A percentile compares a stretch with the other conserved stretches of the same genome.
phyloP scores from a whole-genome alignment of 1,140 invertebrate genomes.

The Galendromus occidentalis region DNA sequence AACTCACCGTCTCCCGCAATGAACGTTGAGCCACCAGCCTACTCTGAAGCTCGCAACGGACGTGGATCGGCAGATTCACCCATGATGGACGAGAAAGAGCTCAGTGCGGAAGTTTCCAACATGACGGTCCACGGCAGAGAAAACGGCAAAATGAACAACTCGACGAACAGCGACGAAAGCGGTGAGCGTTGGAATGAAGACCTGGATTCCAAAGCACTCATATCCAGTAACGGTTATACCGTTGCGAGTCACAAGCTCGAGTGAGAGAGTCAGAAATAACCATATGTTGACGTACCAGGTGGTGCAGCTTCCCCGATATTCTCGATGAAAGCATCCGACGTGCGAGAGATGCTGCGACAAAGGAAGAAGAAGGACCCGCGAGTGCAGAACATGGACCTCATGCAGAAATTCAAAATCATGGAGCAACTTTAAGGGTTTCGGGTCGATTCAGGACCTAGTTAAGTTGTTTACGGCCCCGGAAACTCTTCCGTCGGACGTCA shows the following conservation, averaged over 20 bases:
- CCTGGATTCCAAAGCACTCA: no score
- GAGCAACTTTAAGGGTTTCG: background rate
- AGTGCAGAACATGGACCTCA: conserved; percentile 3
- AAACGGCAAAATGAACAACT: no score
- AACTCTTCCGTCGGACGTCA: no score
- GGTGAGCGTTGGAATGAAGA: no score
- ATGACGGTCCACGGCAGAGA: background rate
- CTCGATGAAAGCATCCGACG: conserved; percentile 2
- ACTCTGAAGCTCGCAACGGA: background rate
- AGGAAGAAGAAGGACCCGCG: conserved; percentile 5
- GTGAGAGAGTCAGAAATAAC: no score
- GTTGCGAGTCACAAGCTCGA: no score
- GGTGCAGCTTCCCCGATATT: background rate
- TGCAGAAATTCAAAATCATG: conserved; percentile 10
- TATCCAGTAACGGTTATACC: no score
- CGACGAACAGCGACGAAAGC: no score
- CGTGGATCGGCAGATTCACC: background rate
- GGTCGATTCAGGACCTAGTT: no score
- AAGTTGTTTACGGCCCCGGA: no score
- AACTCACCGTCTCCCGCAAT: background rate
- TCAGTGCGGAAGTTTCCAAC: background rate
- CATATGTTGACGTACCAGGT: background rate
- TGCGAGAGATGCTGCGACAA: background rate
- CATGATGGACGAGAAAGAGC: background rate
- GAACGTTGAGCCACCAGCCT: background rate